Evolutionary conservation across 1,140 invertebrate genomes (phyloP).

Genomic region (Chrysoperla carnea): DNA sequence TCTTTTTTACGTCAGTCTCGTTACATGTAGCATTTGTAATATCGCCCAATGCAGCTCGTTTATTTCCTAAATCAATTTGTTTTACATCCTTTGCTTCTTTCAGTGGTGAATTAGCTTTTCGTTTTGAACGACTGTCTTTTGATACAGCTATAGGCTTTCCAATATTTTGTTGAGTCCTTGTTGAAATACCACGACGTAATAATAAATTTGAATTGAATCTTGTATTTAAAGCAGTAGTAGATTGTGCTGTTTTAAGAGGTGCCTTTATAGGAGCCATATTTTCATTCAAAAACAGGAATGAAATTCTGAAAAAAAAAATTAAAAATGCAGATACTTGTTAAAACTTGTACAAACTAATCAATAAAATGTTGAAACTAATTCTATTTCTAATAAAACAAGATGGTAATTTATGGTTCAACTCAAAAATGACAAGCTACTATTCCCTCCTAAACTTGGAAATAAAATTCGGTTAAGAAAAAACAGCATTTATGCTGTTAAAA

Average conservation of each 20-base stretch:
- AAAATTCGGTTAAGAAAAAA: no score
- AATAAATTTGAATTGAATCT: conserved; percentile 5
- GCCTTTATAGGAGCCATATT: not conserved
- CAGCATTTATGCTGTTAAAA: no score
- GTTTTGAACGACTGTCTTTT: conserved; percentile 14
- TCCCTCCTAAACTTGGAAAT: no score
- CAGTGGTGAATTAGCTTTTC: conserved; percentile 36
- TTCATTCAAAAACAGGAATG: no score
- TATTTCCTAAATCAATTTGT: conserved; percentile 21
- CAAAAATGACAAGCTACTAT: no score
- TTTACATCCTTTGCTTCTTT: conserved; percentile 21
- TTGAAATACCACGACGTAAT: conserved; percentile 19
- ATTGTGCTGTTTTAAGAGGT: not conserved
- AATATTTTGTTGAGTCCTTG: conserved; percentile 18
- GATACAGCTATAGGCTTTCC: not conserved
- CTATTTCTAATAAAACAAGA: no score
- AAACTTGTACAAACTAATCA: no score
- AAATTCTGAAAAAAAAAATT: no score
- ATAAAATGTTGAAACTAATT: no score
- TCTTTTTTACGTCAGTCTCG: conserved; percentile 16
- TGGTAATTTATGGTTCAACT: no score
- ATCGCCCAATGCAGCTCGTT: conserved; percentile 56
- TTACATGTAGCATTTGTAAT: conserved; percentile 44
- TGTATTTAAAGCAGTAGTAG: not conserved
- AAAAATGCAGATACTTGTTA: no score